phyloP scores from a whole-genome alignment of 2,797 vertebrate species.

The Monodelphis domestica region DNA sequence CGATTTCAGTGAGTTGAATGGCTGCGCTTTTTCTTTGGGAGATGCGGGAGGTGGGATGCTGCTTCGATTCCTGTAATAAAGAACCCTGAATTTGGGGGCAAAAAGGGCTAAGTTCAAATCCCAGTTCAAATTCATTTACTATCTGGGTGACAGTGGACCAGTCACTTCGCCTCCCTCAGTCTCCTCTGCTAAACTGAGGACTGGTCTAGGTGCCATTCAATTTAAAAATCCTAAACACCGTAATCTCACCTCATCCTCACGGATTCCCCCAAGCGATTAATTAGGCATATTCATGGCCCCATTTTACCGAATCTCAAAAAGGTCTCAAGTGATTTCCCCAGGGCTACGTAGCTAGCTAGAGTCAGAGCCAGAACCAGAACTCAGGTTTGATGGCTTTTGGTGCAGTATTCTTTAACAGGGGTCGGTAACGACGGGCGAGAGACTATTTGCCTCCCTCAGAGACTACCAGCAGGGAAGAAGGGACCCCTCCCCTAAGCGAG shows the following conservation, averaged over 20 bases:
- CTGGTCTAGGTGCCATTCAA: neutral
- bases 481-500: neutral
- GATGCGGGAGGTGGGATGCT: neutral
- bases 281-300: neutral
- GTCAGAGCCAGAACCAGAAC: slow-evolving; percentile 21
- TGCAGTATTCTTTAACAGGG: neutral
- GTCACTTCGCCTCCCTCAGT: neutral
- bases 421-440: neutral
- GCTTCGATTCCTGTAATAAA: neutral
- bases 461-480: neutral
- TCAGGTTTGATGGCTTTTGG: neutral
- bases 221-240: neutral
- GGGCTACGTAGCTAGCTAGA: neutral
- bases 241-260: neutral
- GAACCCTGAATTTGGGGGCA: neutral
- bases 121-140: neutral
- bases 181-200: neutral
- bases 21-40: neutral
- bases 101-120: neutral
- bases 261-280: neutral
- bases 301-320: neutral
- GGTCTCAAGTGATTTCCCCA: neutral
- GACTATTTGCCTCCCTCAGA: neutral
- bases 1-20: neutral
- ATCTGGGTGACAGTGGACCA: neutral